Percentiles rank a stretch among this genome's conserved stretches.
These are phyloP conservation scores for Invenusta paracnida DNA, from an alignment of 2,888 invertebrate genomes.

Conservation along the genomic window DNA sequence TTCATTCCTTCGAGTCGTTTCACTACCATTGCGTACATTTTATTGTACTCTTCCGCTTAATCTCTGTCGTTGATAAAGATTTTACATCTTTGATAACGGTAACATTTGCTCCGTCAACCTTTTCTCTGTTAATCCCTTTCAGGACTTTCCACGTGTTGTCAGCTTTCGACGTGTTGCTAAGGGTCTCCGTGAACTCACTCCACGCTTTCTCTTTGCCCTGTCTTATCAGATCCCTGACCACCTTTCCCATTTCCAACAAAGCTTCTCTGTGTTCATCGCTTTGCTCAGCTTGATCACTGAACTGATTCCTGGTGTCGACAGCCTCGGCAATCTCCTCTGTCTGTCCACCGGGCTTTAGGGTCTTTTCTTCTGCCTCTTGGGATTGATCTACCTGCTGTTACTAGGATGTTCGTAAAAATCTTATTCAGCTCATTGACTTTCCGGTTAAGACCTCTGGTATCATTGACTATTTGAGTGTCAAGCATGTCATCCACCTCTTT, in stretches of 20 bases:
- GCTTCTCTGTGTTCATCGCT: background rate
- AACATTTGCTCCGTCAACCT: background rate
- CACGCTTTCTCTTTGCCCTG: conserved; percentile 6
- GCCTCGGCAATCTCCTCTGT: conserved; percentile 9
- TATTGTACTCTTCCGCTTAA: background rate
- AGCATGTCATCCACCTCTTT: conserved; percentile 2
- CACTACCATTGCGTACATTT: no score
- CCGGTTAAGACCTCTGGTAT: no score
- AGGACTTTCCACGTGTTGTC: conserved; percentile 1
- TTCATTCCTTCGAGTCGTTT: no score
- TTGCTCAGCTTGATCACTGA: background rate
- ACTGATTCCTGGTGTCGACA: background rate
- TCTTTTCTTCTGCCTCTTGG: conserved; percentile 13
- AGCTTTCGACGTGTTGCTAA: background rate
- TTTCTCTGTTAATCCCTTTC: conserved; percentile 18
- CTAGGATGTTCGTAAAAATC: background rate
- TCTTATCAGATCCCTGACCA: background rate
- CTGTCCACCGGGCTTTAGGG: background rate
- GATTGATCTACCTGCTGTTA: background rate
- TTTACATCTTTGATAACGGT: background rate
- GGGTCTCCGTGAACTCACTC: background rate
- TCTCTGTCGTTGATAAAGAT: background rate
- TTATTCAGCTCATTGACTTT: conserved; percentile 8
- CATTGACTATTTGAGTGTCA: background rate
- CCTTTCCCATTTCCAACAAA: background rate